These are phyloP conservation scores for Gasteruption jaculator DNA, from an alignment of 2,888 invertebrate genomes.

Conservation along the genomic window DNA sequence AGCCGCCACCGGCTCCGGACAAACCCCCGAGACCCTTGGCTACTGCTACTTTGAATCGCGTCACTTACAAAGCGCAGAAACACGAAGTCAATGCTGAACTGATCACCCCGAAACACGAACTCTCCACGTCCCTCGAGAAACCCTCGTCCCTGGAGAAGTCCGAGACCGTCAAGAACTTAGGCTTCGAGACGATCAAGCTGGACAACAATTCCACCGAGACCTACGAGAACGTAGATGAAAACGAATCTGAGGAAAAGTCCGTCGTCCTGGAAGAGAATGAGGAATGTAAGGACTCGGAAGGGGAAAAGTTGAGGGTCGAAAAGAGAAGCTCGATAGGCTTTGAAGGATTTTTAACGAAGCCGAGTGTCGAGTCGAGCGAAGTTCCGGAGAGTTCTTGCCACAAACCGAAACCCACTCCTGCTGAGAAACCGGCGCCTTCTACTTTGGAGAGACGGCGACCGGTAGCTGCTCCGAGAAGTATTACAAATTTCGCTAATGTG, in stretches of 20 bases:
- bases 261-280: too few relatives aligned
- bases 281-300: conserved; percentile 7
- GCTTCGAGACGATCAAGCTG: conserved; percentile 10
- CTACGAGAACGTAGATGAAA: conserved; percentile 2
- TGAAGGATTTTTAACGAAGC: conserved; percentile 33
- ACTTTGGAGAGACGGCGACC: conserved; percentile 51
- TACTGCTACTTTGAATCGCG: conserved; percentile 61
- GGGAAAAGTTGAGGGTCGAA: conserved; percentile 18
- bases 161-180: conserved; percentile 18
- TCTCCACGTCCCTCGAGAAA: too few relatives aligned
- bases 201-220: conserved; percentile 13
- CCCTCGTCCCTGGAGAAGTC: conserved; percentile 18
- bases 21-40: conserved; percentile 62
- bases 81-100: conserved; percentile 51
- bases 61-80: conserved; percentile 55
- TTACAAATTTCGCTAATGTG: conserved; percentile 35
- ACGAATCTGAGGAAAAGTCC: too few relatives aligned
- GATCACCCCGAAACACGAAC: conserved; percentile 24
- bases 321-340: conserved; percentile 19
- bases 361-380: conserved; percentile 39
- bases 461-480: conserved; percentile 56
- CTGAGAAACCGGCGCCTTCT: conserved; percentile 40
- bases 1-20: conserved; percentile 54
- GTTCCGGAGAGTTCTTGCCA: conserved; percentile 26
- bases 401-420: conserved; percentile 37